phyloP scores from a whole-genome alignment of 1,140 invertebrate genomes.

The Euwallacea fornicatus region DNA sequence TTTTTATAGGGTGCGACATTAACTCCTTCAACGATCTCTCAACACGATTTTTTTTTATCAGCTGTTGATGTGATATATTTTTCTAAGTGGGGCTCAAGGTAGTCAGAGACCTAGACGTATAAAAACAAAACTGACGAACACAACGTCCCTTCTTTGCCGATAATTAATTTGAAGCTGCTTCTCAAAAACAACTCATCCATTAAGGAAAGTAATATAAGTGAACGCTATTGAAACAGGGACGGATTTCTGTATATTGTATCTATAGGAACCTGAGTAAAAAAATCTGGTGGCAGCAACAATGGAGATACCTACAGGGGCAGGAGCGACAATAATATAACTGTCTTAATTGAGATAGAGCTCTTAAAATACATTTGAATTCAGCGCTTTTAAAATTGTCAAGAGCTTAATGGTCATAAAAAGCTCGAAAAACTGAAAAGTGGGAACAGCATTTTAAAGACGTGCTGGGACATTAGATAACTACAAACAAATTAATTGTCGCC shows the following conservation, averaged over 20 bases:
- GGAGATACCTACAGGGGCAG: no score
- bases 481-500: no score
- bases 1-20: slow-evolving; percentile 13
- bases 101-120: slow-evolving; percentile 31
- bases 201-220: slow-evolving; percentile 51
- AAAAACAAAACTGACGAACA: slow-evolving; percentile 45
- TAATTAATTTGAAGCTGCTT: slow-evolving; percentile 53
- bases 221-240: slow-evolving; percentile 32
- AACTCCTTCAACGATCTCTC: slow-evolving; percentile 3
- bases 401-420: no score
- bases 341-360: no score
- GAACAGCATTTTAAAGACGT: no score
- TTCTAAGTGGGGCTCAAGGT: slow-evolving; percentile 42
- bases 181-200: slow-evolving; percentile 54
- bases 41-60: slow-evolving; percentile 24
- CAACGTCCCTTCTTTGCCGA: slow-evolving; percentile 46
- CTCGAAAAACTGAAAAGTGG: no score
- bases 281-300: no score
- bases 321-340: no score
- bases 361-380: no score
- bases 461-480: no score
- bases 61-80: slow-evolving; percentile 40
- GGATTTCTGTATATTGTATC: slow-evolving; percentile 1
- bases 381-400: no score
- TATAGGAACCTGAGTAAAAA: no score